A percentile compares a stretch with the other conserved stretches of the same genome.
phyloP scores from a whole-genome alignment of 2,797 vertebrate genomes.

The Oophaga sylvatica region DNA sequence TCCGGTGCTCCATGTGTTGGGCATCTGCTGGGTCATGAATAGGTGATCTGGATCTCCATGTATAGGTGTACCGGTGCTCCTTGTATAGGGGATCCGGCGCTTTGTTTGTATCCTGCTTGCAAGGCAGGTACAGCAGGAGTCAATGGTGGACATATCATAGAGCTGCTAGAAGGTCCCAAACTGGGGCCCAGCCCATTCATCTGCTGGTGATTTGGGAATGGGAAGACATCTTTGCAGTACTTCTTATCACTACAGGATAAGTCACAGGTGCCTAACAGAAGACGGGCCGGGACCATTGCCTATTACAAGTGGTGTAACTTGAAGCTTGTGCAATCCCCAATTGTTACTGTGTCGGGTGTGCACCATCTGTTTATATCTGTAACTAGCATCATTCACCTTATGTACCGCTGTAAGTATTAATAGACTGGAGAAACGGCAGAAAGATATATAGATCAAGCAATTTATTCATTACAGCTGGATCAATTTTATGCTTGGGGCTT shows the following conservation, averaged over 20 bases:
- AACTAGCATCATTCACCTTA: not conserved
- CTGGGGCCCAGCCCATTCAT: too few relatives aligned
- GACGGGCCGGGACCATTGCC: too few relatives aligned
- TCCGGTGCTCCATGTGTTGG: too few relatives aligned
- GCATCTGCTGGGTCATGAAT: too few relatives aligned
- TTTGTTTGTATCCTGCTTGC: not conserved
- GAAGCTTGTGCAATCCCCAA: too few relatives aligned
- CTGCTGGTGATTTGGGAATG: too few relatives aligned
- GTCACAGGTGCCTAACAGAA: too few relatives aligned
- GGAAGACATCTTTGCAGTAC: too few relatives aligned
- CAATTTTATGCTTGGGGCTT: slow-evolving; percentile 18
- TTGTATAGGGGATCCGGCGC: too few relatives aligned
- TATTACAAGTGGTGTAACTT: too few relatives aligned
- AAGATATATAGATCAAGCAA: slow-evolving; percentile 12
- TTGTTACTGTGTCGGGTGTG: not conserved
- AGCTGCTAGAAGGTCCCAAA: not conserved
- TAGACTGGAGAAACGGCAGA: not conserved
- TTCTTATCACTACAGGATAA: too few relatives aligned
- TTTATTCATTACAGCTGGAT: slow-evolving; percentile 15
- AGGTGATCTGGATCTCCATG: too few relatives aligned
- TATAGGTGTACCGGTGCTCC: not conserved
- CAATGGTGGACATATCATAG: not conserved
- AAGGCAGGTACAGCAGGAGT: not conserved
- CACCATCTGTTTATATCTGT: not conserved
- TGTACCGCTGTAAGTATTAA: not conserved